Evolutionary conservation across 1,140 invertebrate species (phyloP).

Genomic region (Frieseomelitta varia): DNA sequence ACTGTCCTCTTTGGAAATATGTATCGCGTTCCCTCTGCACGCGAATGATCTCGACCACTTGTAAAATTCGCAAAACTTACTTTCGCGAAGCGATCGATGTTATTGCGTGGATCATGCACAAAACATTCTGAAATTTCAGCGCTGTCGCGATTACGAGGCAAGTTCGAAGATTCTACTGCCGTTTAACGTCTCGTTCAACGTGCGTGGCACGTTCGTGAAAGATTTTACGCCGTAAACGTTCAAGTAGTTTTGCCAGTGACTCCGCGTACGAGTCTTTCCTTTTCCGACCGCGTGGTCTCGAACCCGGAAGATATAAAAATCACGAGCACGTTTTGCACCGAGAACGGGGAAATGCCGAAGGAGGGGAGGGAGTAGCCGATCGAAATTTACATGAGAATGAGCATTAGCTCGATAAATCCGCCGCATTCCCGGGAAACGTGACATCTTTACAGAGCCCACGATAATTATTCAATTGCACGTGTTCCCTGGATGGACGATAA

Average conservation of each 20-base stretch:
- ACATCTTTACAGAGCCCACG: constrained; percentile 22
- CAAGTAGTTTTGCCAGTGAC: accelerated
- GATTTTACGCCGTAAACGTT: not conserved
- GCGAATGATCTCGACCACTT: too few relatives aligned
- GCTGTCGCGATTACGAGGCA: not conserved
- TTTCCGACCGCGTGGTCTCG: not conserved
- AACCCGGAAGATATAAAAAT: not conserved
- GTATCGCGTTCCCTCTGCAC: too few relatives aligned
- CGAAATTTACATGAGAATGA: constrained; percentile 30
- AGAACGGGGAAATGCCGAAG: not conserved
- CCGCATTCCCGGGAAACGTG: constrained; percentile 5
- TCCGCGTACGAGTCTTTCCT: not conserved
- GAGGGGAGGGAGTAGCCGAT: not conserved
- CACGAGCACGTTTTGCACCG: not conserved
- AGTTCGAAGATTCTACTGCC: not conserved
- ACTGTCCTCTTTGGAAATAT: not conserved
- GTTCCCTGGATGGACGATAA: not conserved
- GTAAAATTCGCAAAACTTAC: too few relatives aligned
- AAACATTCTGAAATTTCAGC: not conserved
- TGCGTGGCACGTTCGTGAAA: not conserved
- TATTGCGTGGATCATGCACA: not conserved
- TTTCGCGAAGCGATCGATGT: too few relatives aligned
- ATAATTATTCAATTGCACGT: constrained; percentile 33
- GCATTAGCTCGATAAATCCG: constrained; percentile 14
- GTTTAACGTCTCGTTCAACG: not conserved